These are phyloP conservation scores for Athalia cordata DNA, from an alignment of 2,888 invertebrate genomes.

Conservation along the genomic window DNA sequence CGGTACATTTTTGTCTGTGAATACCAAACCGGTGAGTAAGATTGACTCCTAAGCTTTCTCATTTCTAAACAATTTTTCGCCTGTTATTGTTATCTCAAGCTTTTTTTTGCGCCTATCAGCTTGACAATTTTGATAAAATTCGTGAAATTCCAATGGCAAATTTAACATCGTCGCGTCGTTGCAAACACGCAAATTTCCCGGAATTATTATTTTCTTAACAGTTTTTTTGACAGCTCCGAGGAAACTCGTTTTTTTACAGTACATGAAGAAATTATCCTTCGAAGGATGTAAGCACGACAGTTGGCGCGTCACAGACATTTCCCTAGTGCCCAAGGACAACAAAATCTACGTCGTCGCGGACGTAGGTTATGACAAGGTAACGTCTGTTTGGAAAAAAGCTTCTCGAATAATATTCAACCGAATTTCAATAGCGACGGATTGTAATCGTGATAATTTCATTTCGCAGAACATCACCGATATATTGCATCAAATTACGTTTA, in stretches of 20 bases:
- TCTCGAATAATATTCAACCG: neutral
- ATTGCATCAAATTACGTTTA: constrained; percentile 45
- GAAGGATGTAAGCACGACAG: constrained; percentile 45
- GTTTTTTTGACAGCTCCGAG: no score
- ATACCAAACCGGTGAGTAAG: constrained; percentile 9
- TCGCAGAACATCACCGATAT: constrained; percentile 43
- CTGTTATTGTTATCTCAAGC: no score
- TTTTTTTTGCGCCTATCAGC: no score
- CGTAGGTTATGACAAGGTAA: constrained; percentile 45
- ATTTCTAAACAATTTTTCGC: no score
- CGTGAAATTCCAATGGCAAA: no score
- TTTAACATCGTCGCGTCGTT: no score
- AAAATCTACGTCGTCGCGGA: constrained; percentile 46
- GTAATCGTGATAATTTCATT: neutral
- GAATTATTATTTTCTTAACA: no score
- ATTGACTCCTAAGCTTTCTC: no score
- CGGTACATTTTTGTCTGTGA: constrained; percentile 18
- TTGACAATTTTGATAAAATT: no score
- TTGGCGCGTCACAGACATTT: constrained; percentile 48
- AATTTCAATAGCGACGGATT: neutral
- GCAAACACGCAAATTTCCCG: no score
- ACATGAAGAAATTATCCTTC: constrained; percentile 48
- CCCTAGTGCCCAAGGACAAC: constrained; percentile 29
- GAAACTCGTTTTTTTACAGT: constrained; percentile 42
- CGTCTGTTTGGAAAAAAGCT: constrained; percentile 11